Conservation (phyloP, 2,113 vertebrate species). For the Girardinichthys multiradiatus region DNA sequence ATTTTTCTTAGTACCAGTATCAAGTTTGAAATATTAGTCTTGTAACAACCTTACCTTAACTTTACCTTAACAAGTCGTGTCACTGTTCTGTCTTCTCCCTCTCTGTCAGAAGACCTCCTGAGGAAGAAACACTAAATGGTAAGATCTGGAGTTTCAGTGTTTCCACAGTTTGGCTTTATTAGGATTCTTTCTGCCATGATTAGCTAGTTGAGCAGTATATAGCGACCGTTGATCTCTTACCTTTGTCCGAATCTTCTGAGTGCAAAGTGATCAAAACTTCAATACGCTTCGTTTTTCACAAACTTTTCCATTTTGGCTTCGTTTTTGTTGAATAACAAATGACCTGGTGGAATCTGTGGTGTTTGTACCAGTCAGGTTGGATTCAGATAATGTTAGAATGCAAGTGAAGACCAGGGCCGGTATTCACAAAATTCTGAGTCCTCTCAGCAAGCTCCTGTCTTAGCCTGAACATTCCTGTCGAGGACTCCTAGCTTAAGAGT, state of each 20-base stretch:
- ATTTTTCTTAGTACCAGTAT: no score
- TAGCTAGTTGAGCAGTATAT: slow-evolving; percentile 13
- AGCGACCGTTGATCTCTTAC: slow-evolving; percentile 4
- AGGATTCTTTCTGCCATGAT: slow-evolving; percentile 4
- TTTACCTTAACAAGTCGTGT: no score
- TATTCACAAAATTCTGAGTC: no score
- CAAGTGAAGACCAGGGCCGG: no score
- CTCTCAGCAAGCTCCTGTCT: no score
- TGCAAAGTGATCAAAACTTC: not conserved
- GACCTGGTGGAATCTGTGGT: not conserved
- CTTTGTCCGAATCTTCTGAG: not conserved
- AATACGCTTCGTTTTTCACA: not conserved
- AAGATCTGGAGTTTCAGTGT: slow-evolving; percentile 25
- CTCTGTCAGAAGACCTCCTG: slow-evolving; percentile 62
- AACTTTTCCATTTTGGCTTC: no score
- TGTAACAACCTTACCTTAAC: no score
- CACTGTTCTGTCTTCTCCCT: not conserved
- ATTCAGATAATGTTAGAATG: not conserved
- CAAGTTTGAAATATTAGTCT: no score
- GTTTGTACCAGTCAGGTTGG: not conserved
- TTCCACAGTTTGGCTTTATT: not conserved
- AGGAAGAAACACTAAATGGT: slow-evolving; percentile 74
- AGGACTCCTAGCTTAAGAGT: no score
- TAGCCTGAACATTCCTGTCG: no score
- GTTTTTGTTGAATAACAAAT: not conserved